Percentiles rank a stretch among this genome's conserved stretches.
Evolutionary conservation across 2,888 invertebrate genomes (phyloP).

Genomic region (Rhogogaster chlorosoma): DNA sequence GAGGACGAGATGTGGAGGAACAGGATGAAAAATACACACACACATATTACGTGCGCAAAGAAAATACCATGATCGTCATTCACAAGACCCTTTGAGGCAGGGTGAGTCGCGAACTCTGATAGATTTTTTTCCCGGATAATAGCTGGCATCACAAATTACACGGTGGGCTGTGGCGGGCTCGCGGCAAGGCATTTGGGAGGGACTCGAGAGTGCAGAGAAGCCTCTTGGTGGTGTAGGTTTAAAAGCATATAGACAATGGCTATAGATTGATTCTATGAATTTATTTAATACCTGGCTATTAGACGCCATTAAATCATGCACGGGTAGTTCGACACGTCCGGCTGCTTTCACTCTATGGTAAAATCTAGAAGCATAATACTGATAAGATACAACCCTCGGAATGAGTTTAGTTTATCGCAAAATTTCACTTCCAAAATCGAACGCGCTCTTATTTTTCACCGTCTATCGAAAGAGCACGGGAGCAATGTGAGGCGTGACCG

Average conservation of each 20-base stretch:
- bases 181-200: slow-evolving; percentile 45
- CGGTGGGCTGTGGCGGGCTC: slow-evolving; percentile 61
- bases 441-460: background rate
- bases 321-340: slow-evolving; percentile 56
- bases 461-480: background rate
- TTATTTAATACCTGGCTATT: slow-evolving; percentile 68
- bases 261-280: slow-evolving; percentile 70
- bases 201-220: slow-evolving; percentile 17
- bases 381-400: background rate
- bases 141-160: slow-evolving; percentile 67
- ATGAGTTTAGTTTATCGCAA: background rate
- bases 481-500: background rate
- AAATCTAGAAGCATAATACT: slow-evolving; percentile 1
- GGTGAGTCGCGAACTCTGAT: slow-evolving; percentile 57
- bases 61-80: slow-evolving; percentile 27
- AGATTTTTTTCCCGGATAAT: slow-evolving; percentile 64
- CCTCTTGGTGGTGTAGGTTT: slow-evolving; percentile 53
- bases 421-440: slow-evolving; percentile 11
- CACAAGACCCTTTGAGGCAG: slow-evolving; percentile 12
- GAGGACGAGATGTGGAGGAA: background rate
- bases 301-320: slow-evolving; percentile 65
- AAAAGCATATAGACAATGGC: slow-evolving; percentile 64
- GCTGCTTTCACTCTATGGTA: slow-evolving; percentile 15
- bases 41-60: background rate
- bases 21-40: background rate